Conservation (phyloP, 2,888 invertebrate genomes). For the Synanthedon vespiformis region DNA sequence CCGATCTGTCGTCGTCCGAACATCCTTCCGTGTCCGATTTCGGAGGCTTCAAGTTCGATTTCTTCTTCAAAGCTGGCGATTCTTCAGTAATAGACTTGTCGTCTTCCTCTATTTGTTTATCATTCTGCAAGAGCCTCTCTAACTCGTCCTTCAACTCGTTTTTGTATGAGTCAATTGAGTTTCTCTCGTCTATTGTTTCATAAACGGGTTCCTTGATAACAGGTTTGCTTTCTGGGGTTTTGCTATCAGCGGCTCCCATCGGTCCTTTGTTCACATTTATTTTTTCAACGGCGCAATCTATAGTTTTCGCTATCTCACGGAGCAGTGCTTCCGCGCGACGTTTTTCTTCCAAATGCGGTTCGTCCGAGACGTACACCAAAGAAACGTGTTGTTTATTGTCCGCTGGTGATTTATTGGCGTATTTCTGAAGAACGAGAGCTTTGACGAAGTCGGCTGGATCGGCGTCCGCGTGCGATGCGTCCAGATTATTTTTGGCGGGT, state of each 20-base stretch:
- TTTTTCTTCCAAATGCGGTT: conserved; percentile 47
- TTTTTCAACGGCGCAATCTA: conserved; percentile 53
- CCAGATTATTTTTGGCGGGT: conserved; percentile 45
- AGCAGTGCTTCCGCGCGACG: conserved; percentile 55
- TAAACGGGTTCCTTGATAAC: conserved; percentile 26
- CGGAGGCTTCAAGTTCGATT: conserved; percentile 56
- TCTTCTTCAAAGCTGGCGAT: conserved; percentile 36
- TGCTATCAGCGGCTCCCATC: conserved; percentile 49
- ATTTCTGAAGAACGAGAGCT: conserved; percentile 58
- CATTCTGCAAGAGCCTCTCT: conserved; percentile 31
- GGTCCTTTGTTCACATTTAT: conserved; percentile 31
- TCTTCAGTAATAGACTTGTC: conserved; percentile 12
- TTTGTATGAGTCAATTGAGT: conserved; percentile 32
- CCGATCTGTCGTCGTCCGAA: conserved; percentile 58
- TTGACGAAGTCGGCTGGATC: conserved; percentile 54
- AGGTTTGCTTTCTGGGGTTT: conserved; percentile 10
- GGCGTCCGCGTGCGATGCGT: conserved; percentile 21
- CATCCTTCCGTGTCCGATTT: conserved; percentile 52
- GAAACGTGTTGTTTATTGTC: conserved; percentile 56
- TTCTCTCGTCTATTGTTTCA: conserved; percentile 32
- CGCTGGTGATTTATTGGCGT: conserved; percentile 40
- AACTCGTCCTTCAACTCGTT: conserved; percentile 46
- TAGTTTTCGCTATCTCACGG: conserved; percentile 53
- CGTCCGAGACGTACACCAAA: conserved; percentile 47
- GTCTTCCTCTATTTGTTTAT: conserved; percentile 11